Percentiles rank a stretch among this genome's conserved stretches.
These are phyloP conservation scores for Pyrgilauda ruficollis DNA, from an alignment of 2,113 vertebrate species.

Conservation along the genomic window DNA sequence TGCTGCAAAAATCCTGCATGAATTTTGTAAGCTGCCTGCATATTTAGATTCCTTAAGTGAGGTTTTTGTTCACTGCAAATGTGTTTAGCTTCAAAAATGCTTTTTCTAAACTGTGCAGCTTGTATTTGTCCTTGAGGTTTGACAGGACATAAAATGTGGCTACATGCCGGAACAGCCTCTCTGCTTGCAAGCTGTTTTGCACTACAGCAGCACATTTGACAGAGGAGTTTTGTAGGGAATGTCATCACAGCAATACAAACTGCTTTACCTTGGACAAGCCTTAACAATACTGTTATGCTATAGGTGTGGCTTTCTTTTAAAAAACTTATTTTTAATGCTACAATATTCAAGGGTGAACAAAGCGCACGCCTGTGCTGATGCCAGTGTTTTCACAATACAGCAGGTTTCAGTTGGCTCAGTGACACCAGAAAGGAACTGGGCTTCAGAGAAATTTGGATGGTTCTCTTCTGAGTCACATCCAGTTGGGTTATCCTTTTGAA, in stretches of 20 bases:
- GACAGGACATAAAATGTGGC: background rate
- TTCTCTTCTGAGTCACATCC: constrained; percentile 25
- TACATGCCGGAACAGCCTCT: background rate
- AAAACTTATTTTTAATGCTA: background rate
- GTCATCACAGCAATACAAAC: background rate
- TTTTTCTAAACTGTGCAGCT: background rate
- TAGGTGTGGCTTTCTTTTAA: background rate
- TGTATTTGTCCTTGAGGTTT: background rate
- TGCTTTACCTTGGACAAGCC: background rate
- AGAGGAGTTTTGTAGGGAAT: background rate
- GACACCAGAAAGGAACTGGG: background rate
- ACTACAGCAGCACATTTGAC: background rate
- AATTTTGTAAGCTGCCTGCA: background rate
- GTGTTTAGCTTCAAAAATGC: background rate
- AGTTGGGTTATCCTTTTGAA: background rate
- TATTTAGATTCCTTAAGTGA: background rate
- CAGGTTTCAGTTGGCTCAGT: constrained; percentile 22
- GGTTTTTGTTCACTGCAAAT: background rate
- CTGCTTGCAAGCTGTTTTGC: background rate
- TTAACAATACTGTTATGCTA: background rate
- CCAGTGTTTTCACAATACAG: background rate
- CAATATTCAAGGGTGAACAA: background rate
- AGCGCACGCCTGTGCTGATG: background rate
- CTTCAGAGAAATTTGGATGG: background rate
- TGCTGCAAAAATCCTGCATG: background rate